Conservation (phyloP, 2,113 vertebrate species). For the Lucifuga dentata region DNA sequence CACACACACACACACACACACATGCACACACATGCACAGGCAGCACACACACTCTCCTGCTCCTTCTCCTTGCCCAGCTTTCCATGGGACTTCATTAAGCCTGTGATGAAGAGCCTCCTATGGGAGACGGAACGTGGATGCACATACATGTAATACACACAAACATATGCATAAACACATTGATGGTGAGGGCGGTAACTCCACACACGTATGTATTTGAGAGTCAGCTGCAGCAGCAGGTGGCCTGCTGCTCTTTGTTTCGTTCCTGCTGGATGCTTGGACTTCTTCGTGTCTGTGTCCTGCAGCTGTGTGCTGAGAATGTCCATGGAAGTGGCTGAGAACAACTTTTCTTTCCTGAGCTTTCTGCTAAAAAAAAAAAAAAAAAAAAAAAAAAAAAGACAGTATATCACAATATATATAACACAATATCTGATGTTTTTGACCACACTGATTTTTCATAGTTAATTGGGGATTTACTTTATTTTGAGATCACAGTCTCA, state of each 20-base stretch:
- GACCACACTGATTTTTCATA: no score
- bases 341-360: no score
- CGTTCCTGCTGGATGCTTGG: no score
- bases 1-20: constrained; percentile 22
- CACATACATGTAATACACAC: constrained; percentile 19
- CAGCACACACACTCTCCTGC: constrained; percentile 9
- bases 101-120: constrained; percentile 69
- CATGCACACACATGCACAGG: constrained; percentile 13
- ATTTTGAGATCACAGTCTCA: no score
- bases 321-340: no score
- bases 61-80: constrained; percentile 55
- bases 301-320: no score
- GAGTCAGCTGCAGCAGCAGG: neutral
- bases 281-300: no score
- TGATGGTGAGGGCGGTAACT: neutral
- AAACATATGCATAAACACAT: constrained; percentile 31
- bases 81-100: constrained; percentile 81
- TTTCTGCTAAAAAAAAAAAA: no score
- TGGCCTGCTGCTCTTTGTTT: neutral
- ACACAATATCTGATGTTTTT: no score
- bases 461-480: no score
- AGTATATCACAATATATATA: no score
- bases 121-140: constrained; percentile 57
- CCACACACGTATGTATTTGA: constrained; percentile 23
- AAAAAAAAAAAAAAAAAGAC: no score